Evolutionary conservation across 2,888 invertebrate species (phyloP), one percentile per base, ranked within the genome.

Genomic region (Drymonia ruficornis): DNA sequence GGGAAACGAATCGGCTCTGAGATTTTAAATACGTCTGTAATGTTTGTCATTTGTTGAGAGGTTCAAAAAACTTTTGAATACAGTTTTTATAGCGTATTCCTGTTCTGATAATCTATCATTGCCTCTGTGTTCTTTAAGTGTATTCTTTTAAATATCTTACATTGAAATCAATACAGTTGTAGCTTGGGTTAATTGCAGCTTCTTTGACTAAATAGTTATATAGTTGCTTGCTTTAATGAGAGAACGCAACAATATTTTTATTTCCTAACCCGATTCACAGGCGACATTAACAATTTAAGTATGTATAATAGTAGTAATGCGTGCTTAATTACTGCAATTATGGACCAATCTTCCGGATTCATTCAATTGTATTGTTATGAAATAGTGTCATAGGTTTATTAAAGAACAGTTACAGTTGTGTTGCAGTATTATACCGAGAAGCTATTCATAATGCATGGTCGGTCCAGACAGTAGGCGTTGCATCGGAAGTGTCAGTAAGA

Each of bases 1-100:
- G 67, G 61, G 57, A 50, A 53, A 59, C 43, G 45, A 53, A 51
- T 11, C 40, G 55, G 55, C 48, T 61, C 48, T 60, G 56, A 59
- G 49, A 49, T 53, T 61, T 49, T 50, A 38, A 54, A 59, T 50
- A 50, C 55, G 53, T 56, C 46, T 45, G 16, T 42, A 44, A 36
- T 44, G 46, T 59, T 53, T 56, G 49, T 60, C 28, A 46, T 29
- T 29, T 23, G 12, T 18, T 42, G 44, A 29, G 29, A 46, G 15
- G 7, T 15, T 7, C 9, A 19, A 43, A 43, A 36, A 36, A 5
- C 5, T 31, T 31, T 12, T 31, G 11, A 31, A 31, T 9, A 31
- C 31, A 31, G 31, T 31, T 31, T 31, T 31, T 31, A 31, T 31
- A 9, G 23, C 12, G 11, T 9, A 31, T 2, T 31, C 31, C 31